Percentiles rank a stretch among this genome's conserved stretches.
phyloP scores from a whole-genome alignment of 2,113 vertebrate species.

The Bettongia penicillata region DNA sequence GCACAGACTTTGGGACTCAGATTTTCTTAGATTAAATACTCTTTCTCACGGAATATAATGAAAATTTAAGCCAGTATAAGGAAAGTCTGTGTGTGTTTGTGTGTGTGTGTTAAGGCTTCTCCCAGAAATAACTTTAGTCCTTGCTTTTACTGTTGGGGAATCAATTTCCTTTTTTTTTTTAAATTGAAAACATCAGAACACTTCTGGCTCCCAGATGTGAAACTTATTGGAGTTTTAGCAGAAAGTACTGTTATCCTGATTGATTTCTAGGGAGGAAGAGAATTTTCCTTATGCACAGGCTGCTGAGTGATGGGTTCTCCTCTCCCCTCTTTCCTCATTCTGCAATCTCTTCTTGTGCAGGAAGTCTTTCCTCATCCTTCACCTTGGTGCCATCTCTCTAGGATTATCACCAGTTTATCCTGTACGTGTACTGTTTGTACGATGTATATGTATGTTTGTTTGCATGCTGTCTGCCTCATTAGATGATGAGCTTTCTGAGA shows the following conservation, averaged over 20 bases:
- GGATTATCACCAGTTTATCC: background rate
- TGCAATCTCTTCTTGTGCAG: background rate
- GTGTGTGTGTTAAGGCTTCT: background rate
- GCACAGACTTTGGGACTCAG: fast-evolving
- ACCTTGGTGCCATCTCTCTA: background rate
- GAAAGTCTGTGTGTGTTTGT: background rate
- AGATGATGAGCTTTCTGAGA: background rate
- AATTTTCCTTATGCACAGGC: background rate
- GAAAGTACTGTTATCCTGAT: slow-evolving; percentile 6
- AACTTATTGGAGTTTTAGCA: slow-evolving; percentile 14
- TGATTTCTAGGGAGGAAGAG: slow-evolving; percentile 39
- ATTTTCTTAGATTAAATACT: slow-evolving; percentile 13
- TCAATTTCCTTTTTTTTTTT: slow-evolving; percentile 34
- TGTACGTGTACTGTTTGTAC: background rate
- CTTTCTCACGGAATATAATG: background rate
- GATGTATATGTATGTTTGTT: no score
- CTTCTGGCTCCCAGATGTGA: background rate
- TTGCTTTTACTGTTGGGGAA: slow-evolving; percentile 20
- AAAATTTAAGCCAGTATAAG: background rate
- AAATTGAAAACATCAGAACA: slow-evolving; percentile 9
- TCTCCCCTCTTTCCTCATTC: background rate
- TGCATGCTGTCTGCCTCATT: background rate
- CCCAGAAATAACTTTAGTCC: background rate
- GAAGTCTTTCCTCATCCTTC: background rate
- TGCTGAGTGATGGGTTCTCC: slow-evolving; percentile 10